Percentiles rank a stretch among this genome's conserved stretches.
Conservation (phyloP, 1,140 invertebrate species). For the Caenorhabditis latens region DNA sequence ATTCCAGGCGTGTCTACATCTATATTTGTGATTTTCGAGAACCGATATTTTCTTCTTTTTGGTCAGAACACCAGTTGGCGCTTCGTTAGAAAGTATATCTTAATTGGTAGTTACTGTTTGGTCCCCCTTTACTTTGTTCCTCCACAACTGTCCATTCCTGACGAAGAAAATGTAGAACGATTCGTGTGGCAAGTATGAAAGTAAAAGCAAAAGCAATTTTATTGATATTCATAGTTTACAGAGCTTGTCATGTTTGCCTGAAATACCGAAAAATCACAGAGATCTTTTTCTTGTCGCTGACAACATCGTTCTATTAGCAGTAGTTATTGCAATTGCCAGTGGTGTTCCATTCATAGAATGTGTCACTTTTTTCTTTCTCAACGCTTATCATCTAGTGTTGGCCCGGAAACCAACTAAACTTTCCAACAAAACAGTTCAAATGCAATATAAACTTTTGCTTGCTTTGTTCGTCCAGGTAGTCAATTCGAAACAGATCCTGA, state of each 20-base stretch:
- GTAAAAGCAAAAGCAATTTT: not conserved
- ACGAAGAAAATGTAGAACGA: not conserved
- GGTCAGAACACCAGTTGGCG: not conserved
- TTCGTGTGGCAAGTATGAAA: not conserved
- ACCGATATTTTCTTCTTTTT: not conserved
- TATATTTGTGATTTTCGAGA: not conserved
- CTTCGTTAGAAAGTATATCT: not conserved
- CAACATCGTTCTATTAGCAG: no score
- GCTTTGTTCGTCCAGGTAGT: not conserved
- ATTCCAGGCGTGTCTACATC: not conserved
- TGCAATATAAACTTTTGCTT: not conserved
- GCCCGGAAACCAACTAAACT: not conserved
- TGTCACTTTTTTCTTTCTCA: not conserved
- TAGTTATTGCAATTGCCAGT: no score
- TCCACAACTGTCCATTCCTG: not conserved
- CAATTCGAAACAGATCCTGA: not conserved
- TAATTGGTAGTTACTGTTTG: not conserved
- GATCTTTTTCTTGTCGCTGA: no score
- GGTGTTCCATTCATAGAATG: no score
- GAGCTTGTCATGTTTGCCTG: not conserved
- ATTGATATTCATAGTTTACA: not conserved
- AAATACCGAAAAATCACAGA: no score
- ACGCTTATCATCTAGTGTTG: not conserved
- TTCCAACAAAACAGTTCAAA: not conserved
- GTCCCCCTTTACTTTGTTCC: not conserved